phyloP scores from a whole-genome alignment of 2,797 vertebrate genomes.

The Macropodus opercularis region DNA sequence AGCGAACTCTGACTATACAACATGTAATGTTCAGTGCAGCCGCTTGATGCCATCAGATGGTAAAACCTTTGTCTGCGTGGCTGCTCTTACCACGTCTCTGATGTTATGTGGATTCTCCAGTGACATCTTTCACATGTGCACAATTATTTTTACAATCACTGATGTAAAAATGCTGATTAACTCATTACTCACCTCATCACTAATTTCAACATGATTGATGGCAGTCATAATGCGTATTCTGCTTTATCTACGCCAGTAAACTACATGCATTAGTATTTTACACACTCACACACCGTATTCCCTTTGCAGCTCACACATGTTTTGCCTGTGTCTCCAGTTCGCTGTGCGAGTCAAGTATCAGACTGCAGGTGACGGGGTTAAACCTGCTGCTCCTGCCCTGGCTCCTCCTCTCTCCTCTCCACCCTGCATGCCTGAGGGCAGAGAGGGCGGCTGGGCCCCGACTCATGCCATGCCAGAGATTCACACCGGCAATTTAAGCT shows the following conservation, averaged over 20 bases:
- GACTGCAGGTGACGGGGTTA: conserved; percentile 64
- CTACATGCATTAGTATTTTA: no score
- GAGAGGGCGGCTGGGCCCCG: conserved; percentile 62
- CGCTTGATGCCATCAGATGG: no score
- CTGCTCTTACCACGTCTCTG: no score
- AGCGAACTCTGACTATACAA: no score
- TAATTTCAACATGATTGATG: not conserved
- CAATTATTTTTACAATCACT: not conserved
- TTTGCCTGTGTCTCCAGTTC: conserved; percentile 24
- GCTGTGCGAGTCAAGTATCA: conserved; percentile 46
- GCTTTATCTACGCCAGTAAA: no score
- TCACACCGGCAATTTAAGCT: conserved; percentile 85
- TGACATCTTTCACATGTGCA: not conserved
- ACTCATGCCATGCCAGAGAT: conserved; percentile 83
- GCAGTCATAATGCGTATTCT: not conserved
- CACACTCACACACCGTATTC: not conserved
- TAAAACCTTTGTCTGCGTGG: no score
- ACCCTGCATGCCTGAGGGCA: conserved; percentile 61
- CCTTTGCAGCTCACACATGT: not conserved
- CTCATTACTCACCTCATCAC: not conserved
- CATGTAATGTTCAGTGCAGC: no score
- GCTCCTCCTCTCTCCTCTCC: conserved; percentile 50
- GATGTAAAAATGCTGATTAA: not conserved
- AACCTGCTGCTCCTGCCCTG: conserved; percentile 56
- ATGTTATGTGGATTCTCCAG: no score